Evolutionary conservation across 2,888 invertebrate species (phyloP).

Genomic region (Ferrisia virgata): DNA sequence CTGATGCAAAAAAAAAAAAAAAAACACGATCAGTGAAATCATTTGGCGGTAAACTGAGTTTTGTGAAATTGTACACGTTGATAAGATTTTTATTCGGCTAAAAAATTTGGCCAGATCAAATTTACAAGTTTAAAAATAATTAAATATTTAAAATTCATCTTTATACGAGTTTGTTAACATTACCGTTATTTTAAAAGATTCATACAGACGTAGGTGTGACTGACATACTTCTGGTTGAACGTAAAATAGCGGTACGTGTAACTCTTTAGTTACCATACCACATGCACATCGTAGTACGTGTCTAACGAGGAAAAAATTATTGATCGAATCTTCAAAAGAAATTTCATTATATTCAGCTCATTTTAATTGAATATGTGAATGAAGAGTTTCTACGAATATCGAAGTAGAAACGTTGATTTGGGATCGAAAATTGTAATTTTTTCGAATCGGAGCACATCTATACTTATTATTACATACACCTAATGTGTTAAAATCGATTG

Average conservation of each 20-base stretch:
- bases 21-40: no score
- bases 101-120: neutral
- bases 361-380: neutral
- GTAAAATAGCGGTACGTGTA: neutral
- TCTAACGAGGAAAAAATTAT: neutral
- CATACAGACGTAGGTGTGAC: slow-evolving; percentile 8
- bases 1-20: no score
- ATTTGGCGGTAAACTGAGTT: neutral
- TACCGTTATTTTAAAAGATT: slow-evolving; percentile 21
- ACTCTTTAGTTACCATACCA: neutral
- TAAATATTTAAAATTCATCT: slow-evolving; percentile 13
- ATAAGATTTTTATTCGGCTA: neutral
- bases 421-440: no score
- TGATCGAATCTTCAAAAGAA: neutral
- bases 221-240: slow-evolving; percentile 26
- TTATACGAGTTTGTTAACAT: neutral
- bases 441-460: no score
- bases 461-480: no score
- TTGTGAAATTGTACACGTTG: neutral
- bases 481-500: no score
- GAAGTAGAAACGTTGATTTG: no score
- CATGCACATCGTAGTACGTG: neutral
- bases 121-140: neutral
- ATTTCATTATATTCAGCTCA: neutral
- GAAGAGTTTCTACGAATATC: no score